Evolutionary conservation across 2,888 invertebrate species (phyloP).

Genomic region (Nasonovia ribisnigri): DNA sequence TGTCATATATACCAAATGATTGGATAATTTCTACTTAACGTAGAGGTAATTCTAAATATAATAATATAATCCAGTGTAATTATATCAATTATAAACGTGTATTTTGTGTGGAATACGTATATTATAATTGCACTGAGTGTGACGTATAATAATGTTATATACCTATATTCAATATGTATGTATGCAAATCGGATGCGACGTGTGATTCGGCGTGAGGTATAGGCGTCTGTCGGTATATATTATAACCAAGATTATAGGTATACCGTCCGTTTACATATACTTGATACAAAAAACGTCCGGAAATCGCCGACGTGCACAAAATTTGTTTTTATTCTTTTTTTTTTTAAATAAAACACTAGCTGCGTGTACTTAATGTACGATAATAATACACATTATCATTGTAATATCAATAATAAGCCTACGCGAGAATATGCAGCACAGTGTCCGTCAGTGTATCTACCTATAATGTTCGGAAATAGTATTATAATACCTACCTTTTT

Average conservation of each 20-base stretch:
- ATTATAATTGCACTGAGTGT: neutral
- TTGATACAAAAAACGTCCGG: neutral
- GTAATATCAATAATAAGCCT: neutral
- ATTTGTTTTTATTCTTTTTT: neutral
- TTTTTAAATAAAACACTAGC: neutral
- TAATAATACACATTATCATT: neutral
- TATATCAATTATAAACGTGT: slow-evolving; percentile 5
- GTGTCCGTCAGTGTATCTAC: neutral
- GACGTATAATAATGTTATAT: neutral
- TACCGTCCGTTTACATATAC: no score
- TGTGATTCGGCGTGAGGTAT: neutral
- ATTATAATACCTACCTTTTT: neutral
- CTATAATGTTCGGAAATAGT: neutral
- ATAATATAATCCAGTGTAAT: slow-evolving; percentile 4
- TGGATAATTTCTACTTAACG: neutral
- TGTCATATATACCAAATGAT: neutral
- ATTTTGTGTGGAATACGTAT: neutral
- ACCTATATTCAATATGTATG: neutral
- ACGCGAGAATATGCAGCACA: neutral
- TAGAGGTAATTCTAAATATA: neutral
- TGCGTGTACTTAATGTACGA: neutral
- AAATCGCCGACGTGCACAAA: neutral
- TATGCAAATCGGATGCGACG: neutral
- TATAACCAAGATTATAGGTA: neutral
- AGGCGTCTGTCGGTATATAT: neutral